Base-by-base conservation (phyloP, 2,113 vertebrate genomes). In the Equus quagga region DNA sequence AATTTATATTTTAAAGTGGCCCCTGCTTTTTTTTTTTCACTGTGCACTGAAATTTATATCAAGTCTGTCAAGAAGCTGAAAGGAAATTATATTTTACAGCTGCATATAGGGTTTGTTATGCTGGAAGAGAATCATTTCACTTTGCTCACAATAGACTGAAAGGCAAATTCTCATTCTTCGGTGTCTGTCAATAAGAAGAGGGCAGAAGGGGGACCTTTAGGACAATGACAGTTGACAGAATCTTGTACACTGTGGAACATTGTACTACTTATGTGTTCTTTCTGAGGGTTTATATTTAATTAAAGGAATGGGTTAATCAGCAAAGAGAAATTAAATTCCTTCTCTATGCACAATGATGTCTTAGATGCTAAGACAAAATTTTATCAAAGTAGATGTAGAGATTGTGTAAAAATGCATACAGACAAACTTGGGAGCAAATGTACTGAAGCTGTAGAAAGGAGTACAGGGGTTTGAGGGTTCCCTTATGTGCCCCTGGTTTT, bases 31-130 rank as follows among this genome's bases (percentile, higher is more conserved):
- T 69, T 26, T 17, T 26, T 31, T 56, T 92, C 69, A 64, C 69
- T 46, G 28, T 97, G 33, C 88, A 91, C 7, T 11, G 96, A 98
- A 98, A 98, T 98, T 98, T 98, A 95, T 96, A 95, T 97, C 96
- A 96, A 97, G 82, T 93, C 91, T 98, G 98, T 98, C 98, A 97
- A 97, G 97, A 96, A 98, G 83, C 72, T 97, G 97, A 80, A 97
- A 97, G 78, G 96, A 96, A 98, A 98, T 91, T 44, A 96, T 98
- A 97, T 97, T 98, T 99, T 97, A 97, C 87, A 83, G 97, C 95
- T 97, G 96, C 97, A 97, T 94, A 97, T 58, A 89, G 94, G 94
- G 97, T 98, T 97, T 96, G 86, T 98, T 96, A 94, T 97, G 84
- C 85, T 86, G 75, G 58, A 90, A 93, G 46, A 56, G 75, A 97